phyloP scores from a whole-genome alignment of 2,113 vertebrate species.

The Caranx melampygus region DNA sequence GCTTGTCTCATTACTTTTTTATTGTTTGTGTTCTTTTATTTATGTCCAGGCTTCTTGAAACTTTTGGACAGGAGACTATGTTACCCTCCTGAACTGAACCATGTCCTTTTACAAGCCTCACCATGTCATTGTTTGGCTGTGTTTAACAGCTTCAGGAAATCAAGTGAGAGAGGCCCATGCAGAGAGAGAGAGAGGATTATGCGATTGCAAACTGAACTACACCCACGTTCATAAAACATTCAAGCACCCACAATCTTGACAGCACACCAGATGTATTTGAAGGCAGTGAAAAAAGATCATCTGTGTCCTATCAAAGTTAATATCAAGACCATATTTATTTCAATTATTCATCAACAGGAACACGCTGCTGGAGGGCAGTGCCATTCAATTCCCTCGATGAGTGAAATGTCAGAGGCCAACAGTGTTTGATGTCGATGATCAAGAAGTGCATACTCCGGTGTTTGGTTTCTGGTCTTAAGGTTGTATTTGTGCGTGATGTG shows the following conservation, averaged over 20 bases:
- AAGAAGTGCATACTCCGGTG: slow-evolving; percentile 14
- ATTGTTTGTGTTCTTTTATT: not conserved
- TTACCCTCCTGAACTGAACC: not conserved
- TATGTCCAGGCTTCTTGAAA: not conserved
- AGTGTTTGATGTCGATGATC: slow-evolving; percentile 37
- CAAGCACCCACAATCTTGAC: slow-evolving; percentile 53
- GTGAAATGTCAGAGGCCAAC: slow-evolving; percentile 31
- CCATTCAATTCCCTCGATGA: not conserved
- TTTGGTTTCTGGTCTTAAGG: slow-evolving; percentile 10
- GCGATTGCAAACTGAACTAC: slow-evolving; percentile 60
- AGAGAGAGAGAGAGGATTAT: slow-evolving; percentile 47
- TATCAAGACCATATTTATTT: slow-evolving; percentile 58
- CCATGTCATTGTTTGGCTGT: slow-evolving; percentile 16
- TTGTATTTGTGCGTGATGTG: not conserved
- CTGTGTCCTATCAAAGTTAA: slow-evolving; percentile 60
- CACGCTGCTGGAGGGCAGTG: not conserved
- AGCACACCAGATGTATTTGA: slow-evolving; percentile 42
- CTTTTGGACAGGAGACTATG: not conserved
- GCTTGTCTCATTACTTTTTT: not conserved
- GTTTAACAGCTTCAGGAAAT: slow-evolving; percentile 32
- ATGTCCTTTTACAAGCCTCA: not conserved
- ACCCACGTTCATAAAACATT: slow-evolving; percentile 79
- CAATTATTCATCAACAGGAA: slow-evolving; percentile 62
- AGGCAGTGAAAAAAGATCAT: slow-evolving; percentile 51
- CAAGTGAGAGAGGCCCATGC: slow-evolving; percentile 21